Base-by-base conservation (phyloP, 2,113 vertebrate species). In the Oncorhynchus gorbuscha region DNA sequence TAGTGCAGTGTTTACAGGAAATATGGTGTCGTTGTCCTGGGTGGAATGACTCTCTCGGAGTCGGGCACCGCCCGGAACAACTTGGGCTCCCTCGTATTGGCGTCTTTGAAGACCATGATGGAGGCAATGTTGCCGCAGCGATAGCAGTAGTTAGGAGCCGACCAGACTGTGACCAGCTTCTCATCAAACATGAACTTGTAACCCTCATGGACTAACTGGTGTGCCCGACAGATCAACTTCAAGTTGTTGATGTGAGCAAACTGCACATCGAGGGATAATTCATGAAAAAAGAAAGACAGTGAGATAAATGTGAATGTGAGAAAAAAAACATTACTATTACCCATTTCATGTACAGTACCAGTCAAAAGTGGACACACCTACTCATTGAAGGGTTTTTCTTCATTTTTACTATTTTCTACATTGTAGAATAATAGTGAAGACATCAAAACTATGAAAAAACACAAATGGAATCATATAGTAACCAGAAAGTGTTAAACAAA, bases 101-200 rank as follows among this genome's bases (percentile, higher is more conserved):
- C 96, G 51, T 99, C 97, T 87, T 97, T 98, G 77, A 99, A 99
- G 87, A 99, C 97, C 97, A 99, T 99, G 85, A 99, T 99, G 16
- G 97, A 99, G 0, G 97, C 97, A 3, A 99, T 99, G 86, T 99
- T 99, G 71, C 97, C 97, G 4, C 97, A 99, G 89, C 97, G 97
- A 87, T 99, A 99, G 92, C 97, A 99, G 94, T 99, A 99, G 87
- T 99, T 99, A 0, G 97, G 97, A 4, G 97, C 97, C 0, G 97
- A 99, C 97, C 97, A 99, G 61, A 99, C 97, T 0, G 97, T 99
- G 7, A 99, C 97, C 88, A 99, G 74, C 88, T 98, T 99, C 92
- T 99, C 97, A 1, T 99, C 97, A 39, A 99, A 99, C 97, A 99
- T 99, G 90, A 99, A 99, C 75, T 99, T 99, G 91, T 98, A 99